Evolutionary conservation across 2,797 vertebrate species (phyloP), one percentile per base, ranked within the genome.

Genomic region (Babyrousa celebensis): DNA sequence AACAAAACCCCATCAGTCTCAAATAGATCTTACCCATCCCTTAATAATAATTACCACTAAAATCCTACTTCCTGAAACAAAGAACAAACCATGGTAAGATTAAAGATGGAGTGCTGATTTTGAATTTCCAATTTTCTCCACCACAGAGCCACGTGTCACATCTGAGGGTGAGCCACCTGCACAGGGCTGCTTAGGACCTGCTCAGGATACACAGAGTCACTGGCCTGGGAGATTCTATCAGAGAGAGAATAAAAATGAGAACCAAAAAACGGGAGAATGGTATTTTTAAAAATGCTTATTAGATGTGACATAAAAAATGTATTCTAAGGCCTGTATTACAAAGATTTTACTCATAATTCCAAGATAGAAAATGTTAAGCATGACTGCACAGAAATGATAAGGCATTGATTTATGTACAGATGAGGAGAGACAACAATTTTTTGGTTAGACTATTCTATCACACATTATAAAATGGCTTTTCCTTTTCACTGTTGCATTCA

Each of bases 301-400:
- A 96, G n/a, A 83, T 85, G n/a, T 68, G 23, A 88, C 83, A 95
- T 95, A 75, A 90, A 91, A 93, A 90, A 92, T 89, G 32, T 93
- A 95, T 94, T 95, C 72, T 82, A 88, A 74, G 12, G 43, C 27
- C 63, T 94, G 90, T 56, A 56, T 70, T 86, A 89, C 67, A 94
- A 93, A 93, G 40, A 87, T 89, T 95, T 96, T 97, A 94, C 32
- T 96, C 85, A 71, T 80, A 95, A 89, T 94, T 96, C 86, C 20
- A 91, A 68, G 43, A 43, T 94, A 85, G 92, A 96, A 96, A 97
- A 93, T 92, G 91, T 89, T 96, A 93, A 96, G 92, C 83, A 86
- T 94, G 94, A 97, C 85, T 97, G 90, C 96, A 95, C 83, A 97
- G 91, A 92, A 96, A 89, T 82, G 97, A 96, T 94, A 97, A 97